Base-by-base conservation (phyloP, 2,888 invertebrate species). In the Abscondita cerata region DNA sequence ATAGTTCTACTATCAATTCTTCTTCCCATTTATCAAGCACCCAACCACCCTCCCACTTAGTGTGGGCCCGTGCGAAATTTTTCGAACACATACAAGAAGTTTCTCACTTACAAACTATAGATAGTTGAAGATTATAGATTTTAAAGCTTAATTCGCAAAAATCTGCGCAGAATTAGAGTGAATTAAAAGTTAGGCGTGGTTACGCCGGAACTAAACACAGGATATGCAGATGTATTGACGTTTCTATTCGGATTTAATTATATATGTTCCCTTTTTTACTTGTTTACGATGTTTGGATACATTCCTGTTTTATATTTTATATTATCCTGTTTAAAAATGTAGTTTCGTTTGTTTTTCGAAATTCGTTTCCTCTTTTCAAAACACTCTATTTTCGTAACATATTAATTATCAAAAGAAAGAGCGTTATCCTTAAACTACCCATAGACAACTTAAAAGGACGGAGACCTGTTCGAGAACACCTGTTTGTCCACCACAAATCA, bases 151-250 rank as follows among this genome's bases (percentile, higher is more conserved):
- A 79, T 79, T 78, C 75, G 75, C 72, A 73, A 78, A 79, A 77
- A 77, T 76, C 77, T 80, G 80, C 80, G 80, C 80, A 80, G 80
- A 77, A 78, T 78, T 78, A 78, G 78, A 71, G 75, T 75, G 78
- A 78, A 78, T 73, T 80, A 80, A 80, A 80, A 80, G 78, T 79
- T 78, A 80, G 80, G 80, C 80, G 80, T 80, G 80, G 80, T 79
- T 77, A 63, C 68, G 64, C 66, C 65, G 62, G 61, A 66, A 64
- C 65, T 64, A 68, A 68, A 68, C 58, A 67, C 70, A 70, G 73
- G 77, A 76, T 73, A 73, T 73, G 73, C 73, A 73, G 72, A 73
- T 73, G 75, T 80, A 80, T 80, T 79, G 80, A 80, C 80, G 80
- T 80, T 80, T 78, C 79, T 80, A 80, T 79, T 76, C 75, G 75